Base-by-base conservation (phyloP, 2,797 vertebrate genomes). In the Podarcis siculus region DNA sequence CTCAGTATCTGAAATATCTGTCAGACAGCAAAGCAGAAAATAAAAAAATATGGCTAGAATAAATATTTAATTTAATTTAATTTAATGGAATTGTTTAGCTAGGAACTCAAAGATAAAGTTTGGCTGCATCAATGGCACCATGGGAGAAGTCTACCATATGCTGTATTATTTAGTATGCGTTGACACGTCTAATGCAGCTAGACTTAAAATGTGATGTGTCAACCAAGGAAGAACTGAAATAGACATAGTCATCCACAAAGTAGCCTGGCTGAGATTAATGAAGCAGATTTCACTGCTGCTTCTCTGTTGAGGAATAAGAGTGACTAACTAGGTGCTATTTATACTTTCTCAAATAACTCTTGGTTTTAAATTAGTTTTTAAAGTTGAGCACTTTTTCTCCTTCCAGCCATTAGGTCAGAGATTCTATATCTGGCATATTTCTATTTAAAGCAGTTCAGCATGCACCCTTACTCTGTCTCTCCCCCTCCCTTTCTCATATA, bases 211-310 rank as follows among this genome's bases (percentile, higher is more conserved):
- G 37, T 81, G 89, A 90, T 79, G 37, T 2, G 12, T 82, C 73
- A 89, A 87, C n/a, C 42, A 64, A 91, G 90, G 88, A 89, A 92
- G 93, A 95, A 94, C 55, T 90, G 66, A 91, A 93, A 92, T 2
- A 66, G 86, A 93, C 10, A 91, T 21, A 85, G 87, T 87, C 89
- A 91, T 92, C 69, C 93, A 85, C 58, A 92, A 92, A 83, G 15
- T 85, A 90, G 81, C 81, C 90, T 91, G 88, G 79, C 79, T 80
- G 12, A 86, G 89, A 87, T 91, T 86, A 93, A 49, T 87, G 93
- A 92, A 91, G 87, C 35, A 90, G 81, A 89, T 81, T 91, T 90
- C 85, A 45, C 89, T 93, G 30, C 79, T 89, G 90, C 72, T 90
- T 79, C 85, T 82, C 86, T 73, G 58, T 78, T 73, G 89, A 85